Conservation (phyloP, 30 jellyfish, hydroid and myxozoan species). For the Chrysaora quinquecirrha region DNA sequence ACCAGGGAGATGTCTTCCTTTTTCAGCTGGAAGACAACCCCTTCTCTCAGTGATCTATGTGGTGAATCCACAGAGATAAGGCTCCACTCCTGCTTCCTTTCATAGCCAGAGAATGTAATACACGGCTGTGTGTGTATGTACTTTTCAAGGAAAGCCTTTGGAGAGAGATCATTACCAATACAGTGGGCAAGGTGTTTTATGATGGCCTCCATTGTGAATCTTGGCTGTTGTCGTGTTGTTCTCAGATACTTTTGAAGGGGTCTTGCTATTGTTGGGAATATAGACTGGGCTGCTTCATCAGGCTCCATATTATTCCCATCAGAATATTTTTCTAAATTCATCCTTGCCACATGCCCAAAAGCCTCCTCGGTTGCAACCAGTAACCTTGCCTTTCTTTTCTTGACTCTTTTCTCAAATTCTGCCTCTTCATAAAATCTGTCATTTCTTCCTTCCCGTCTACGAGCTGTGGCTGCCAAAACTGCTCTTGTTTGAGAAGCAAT, state of each 20-base stretch:
- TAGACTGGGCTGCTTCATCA: slow-evolving; percentile 99
- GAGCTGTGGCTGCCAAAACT: slow-evolving; percentile 93
- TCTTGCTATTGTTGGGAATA: slow-evolving; percentile 94
- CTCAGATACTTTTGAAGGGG: slow-evolving; percentile 95
- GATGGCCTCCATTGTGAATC: slow-evolving; percentile 91
- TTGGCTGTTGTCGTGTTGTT: slow-evolving; percentile 98
- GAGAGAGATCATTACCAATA: slow-evolving; percentile 85
- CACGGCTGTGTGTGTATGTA: slow-evolving; percentile 86
- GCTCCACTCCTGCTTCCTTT: slow-evolving; percentile 84
- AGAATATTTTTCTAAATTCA: slow-evolving; percentile 72
- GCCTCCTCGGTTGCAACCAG: slow-evolving; percentile 97
- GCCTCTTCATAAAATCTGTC: slow-evolving; percentile 97
- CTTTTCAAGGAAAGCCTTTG: slow-evolving; percentile 95
- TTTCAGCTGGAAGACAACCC: slow-evolving; percentile 78
- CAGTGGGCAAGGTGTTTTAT: slow-evolving; percentile 96
- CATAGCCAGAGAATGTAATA: slow-evolving; percentile 76
- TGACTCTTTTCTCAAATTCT: slow-evolving; percentile 91
- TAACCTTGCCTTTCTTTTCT: slow-evolving; percentile 93
- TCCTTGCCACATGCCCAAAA: slow-evolving; percentile 93
- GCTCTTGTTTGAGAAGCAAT: slow-evolving; percentile 91
- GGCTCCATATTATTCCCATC: slow-evolving; percentile 95
- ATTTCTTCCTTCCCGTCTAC: slow-evolving; percentile 96
- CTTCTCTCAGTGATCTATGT: slow-evolving; percentile 79
- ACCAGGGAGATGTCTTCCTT: slow-evolving; percentile 76
- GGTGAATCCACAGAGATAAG: slow-evolving; percentile 85